Evolutionary conservation across 1,140 invertebrate species (phyloP).

Genomic region (Cydia splendana): DNA sequence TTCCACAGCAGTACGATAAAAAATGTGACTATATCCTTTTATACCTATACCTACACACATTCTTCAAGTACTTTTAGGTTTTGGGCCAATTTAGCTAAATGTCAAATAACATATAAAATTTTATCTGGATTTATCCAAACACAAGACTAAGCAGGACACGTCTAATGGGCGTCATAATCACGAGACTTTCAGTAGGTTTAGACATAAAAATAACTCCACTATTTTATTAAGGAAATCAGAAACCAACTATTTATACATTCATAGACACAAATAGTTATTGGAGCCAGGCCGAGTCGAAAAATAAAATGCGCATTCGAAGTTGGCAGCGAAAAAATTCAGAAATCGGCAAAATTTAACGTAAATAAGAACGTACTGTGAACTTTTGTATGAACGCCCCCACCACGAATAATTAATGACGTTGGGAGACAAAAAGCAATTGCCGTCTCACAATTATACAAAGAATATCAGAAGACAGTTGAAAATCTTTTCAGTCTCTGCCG

Average conservation of each 20-base stretch:
- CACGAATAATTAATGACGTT: conserved; percentile 53
- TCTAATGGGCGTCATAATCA: background rate
- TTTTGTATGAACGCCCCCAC: background rate
- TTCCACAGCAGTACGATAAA: too few species aligned
- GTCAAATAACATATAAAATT: too few species aligned
- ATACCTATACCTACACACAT: too few species aligned
- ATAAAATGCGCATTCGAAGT: conserved; percentile 29
- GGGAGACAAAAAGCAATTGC: conserved; percentile 63
- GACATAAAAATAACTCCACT: background rate
- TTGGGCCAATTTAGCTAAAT: too few species aligned
- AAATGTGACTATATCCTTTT: too few species aligned
- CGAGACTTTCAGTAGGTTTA: background rate
- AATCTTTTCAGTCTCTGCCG: conserved; percentile 47
- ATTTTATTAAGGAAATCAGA: conserved; percentile 25
- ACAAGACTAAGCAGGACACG: background rate
- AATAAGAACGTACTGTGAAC: conserved; percentile 22
- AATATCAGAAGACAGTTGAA: conserved; percentile 26
- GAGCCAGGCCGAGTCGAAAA: conserved; percentile 27
- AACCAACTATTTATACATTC: conserved; percentile 25
- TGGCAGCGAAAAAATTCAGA: conserved; percentile 30
- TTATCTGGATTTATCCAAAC: background rate
- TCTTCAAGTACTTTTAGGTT: too few species aligned
- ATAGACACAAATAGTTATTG: conserved; percentile 20
- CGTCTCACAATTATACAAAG: conserved; percentile 35
- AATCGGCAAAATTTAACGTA: conserved; percentile 28